These are phyloP conservation scores for Lasioglossum morio DNA, from an alignment of 2,888 invertebrate species.

Conservation along the genomic window DNA sequence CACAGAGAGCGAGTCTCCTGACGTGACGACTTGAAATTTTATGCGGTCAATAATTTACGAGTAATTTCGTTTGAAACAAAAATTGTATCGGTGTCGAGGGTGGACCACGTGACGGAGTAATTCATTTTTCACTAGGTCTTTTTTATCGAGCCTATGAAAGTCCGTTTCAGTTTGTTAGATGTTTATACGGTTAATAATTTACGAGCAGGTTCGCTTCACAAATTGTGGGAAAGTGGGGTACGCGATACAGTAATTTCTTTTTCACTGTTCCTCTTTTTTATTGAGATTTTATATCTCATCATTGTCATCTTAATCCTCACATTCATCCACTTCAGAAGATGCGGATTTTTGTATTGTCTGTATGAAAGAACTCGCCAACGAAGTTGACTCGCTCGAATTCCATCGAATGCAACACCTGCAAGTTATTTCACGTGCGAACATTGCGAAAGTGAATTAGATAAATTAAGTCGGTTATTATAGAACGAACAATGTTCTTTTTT, in stretches of 20 bases:
- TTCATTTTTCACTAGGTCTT: background rate
- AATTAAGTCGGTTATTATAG: too few species aligned
- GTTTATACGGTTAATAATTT: background rate
- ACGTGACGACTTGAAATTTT: background rate
- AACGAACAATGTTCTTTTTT: too few species aligned
- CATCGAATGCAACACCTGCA: too few species aligned
- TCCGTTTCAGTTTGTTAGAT: background rate
- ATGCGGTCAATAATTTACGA: background rate
- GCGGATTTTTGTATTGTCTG: too few species aligned
- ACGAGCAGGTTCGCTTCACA: background rate
- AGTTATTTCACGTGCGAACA: too few species aligned
- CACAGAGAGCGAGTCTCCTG: conserved; percentile 2
- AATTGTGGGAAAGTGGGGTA: background rate
- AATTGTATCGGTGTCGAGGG: background rate
- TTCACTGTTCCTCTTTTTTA: background rate
- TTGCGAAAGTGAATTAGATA: too few species aligned
- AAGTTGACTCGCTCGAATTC: too few species aligned
- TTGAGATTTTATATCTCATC: background rate
- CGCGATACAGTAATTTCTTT: background rate
- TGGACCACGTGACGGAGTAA: background rate
- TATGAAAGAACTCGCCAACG: too few species aligned
- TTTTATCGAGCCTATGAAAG: background rate
- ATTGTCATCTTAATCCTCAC: too few species aligned
- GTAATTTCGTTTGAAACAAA: background rate
- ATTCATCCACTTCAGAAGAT: too few species aligned